Percentiles rank a stretch among this genome's conserved stretches.
phyloP scores from a whole-genome alignment of 2,888 invertebrate species.

The Ptychoptera contaminata region DNA sequence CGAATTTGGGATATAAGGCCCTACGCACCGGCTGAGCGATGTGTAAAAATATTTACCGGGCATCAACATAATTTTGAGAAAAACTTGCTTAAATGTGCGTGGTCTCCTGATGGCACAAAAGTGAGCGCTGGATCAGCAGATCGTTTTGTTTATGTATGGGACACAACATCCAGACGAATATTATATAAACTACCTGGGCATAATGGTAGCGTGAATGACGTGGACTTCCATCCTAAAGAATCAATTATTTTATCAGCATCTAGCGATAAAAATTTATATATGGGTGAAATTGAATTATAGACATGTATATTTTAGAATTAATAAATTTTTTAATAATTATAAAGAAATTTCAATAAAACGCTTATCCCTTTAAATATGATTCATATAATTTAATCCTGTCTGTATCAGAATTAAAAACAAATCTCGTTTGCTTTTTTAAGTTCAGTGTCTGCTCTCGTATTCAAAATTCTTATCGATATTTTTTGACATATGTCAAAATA shows the following conservation, averaged over 20 bases:
- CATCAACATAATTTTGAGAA: conserved; percentile 98
- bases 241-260: conserved; percentile 86
- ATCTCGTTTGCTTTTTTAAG: too few relatives aligned
- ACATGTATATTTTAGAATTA: background rate
- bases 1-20: conserved; percentile 95
- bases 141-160: conserved; percentile 93
- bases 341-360: too few relatives aligned
- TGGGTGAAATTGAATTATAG: conserved; percentile 75
- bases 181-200: conserved; percentile 96
- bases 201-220: conserved; percentile 91
- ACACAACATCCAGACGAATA: conserved; percentile 79
- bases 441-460: too few relatives aligned
- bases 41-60: conserved; percentile 80
- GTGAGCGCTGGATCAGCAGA: conserved; percentile 85
- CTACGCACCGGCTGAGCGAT: conserved; percentile 83
- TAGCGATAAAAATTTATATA: conserved; percentile 88
- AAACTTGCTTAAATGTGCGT: conserved; percentile 82
- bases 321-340: too few relatives aligned
- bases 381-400: too few relatives aligned
- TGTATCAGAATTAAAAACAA: too few relatives aligned
- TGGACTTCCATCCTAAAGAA: conserved; percentile 88
- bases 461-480: too few relatives aligned
- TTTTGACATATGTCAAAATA: too few relatives aligned
- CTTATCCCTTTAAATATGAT: too few relatives aligned
- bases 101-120: conserved; percentile 87